These are phyloP conservation scores for Helicorthomorpha holstii DNA, from an alignment of 1,140 invertebrate species.

Conservation along the genomic window DNA sequence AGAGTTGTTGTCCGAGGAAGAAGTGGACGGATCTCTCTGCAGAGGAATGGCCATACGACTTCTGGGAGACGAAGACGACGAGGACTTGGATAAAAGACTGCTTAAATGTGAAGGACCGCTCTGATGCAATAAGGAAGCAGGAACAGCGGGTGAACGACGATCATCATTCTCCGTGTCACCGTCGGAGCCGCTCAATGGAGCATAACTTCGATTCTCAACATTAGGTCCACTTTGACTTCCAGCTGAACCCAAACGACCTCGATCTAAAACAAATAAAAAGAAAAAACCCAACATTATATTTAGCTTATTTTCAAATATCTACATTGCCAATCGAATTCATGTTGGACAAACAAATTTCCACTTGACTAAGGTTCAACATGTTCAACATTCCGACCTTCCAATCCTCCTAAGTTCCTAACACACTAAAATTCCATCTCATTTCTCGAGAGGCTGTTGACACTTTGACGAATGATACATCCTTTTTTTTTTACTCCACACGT, in stretches of 20 bases:
- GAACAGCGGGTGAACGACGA: constrained; percentile 1
- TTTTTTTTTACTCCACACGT: too few species aligned
- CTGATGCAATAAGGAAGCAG: neutral
- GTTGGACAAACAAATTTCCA: too few species aligned
- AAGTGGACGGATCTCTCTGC: constrained; percentile 13
- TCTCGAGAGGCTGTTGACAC: too few species aligned
- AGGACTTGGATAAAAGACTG: neutral
- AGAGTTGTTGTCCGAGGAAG: constrained; percentile 19
- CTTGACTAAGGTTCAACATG: too few species aligned
- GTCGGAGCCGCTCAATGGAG: constrained; percentile 7
- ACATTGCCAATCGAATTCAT: too few species aligned
- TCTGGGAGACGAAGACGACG: neutral
- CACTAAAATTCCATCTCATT: too few species aligned
- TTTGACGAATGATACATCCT: too few species aligned
- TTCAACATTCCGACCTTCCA: too few species aligned
- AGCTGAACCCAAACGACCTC: neutral
- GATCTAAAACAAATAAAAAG: too few species aligned
- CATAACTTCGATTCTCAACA: constrained; percentile 7
- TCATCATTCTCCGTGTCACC: constrained; percentile 6
- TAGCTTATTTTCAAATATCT: too few species aligned
- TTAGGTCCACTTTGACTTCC: neutral
- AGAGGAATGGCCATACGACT: constrained; percentile 10
- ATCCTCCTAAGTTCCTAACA: too few species aligned
- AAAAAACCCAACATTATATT: too few species aligned
- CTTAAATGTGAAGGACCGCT: neutral